Conservation (phyloP, 37 sponge, comb jelly and placozoan genomes). For the Beroe ovata region DNA sequence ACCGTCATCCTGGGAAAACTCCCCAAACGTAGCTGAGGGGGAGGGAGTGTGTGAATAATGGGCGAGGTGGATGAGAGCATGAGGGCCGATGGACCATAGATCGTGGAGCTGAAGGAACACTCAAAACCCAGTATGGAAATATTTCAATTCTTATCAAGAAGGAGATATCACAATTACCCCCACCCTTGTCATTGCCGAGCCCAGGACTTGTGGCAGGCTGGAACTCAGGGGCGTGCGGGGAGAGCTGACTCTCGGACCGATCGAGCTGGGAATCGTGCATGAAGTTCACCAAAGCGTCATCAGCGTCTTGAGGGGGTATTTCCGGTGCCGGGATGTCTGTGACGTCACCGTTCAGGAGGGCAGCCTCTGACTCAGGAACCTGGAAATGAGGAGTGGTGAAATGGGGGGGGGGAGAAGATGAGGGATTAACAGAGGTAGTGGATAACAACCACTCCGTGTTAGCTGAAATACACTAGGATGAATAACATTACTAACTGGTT, state of each 20-base stretch:
- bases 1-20: conserved; percentile 17
- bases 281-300: conserved; percentile 58
- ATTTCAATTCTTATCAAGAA: no score
- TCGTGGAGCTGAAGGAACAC: no score
- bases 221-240: conserved; percentile 52
- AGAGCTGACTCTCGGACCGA: conserved; percentile 45
- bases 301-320: background rate
- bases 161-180: no score
- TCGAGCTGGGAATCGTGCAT: conserved; percentile 66
- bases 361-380: conserved; percentile 11
- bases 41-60: background rate
- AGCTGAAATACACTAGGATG: no score
- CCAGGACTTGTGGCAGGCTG: conserved; percentile 44
- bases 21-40: conserved; percentile 44
- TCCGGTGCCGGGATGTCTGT: background rate
- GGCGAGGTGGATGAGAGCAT: no score
- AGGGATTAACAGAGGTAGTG: background rate
- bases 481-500: background rate
- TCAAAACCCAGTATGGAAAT: no score
- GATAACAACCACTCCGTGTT: no score
- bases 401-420: background rate
- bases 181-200: background rate
- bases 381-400: background rate
- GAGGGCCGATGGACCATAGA: no score
- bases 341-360: conserved; percentile 37